These are phyloP conservation scores for Anguilla japonica DNA, from an alignment of 2,113 vertebrate species.

Conservation along the genomic window DNA sequence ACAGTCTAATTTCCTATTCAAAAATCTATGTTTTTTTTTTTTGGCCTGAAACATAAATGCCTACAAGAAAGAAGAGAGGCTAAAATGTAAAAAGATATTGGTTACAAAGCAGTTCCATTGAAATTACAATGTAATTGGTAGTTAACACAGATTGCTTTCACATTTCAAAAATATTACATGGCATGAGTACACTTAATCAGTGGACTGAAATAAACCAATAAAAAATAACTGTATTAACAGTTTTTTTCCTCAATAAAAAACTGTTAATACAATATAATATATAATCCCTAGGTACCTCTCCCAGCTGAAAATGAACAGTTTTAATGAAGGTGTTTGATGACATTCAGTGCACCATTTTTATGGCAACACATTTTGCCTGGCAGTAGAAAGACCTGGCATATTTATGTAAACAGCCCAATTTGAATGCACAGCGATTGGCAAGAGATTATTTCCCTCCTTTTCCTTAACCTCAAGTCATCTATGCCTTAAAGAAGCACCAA, in stretches of 20 bases:
- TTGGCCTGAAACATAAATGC: no score
- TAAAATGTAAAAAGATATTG: no score
- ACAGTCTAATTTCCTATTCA: no score
- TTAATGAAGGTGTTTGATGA: slow-evolving; percentile 16
- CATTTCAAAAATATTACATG: background rate
- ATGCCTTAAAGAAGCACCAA: slow-evolving; percentile 34
- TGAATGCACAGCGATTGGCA: background rate
- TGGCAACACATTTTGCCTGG: background rate
- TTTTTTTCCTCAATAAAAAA: no score
- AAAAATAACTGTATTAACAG: background rate
- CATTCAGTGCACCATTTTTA: background rate
- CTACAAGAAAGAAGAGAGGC: no score
- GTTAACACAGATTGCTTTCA: background rate
- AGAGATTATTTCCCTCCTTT: slow-evolving; percentile 2
- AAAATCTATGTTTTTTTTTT: no score
- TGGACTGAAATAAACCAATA: no score
- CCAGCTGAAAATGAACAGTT: slow-evolving; percentile 13
- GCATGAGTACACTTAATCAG: no score
- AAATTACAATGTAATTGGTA: no score
- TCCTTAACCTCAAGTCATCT: slow-evolving; percentile 28
- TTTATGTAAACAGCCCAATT: background rate
- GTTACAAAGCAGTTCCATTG: no score
- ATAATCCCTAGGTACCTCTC: slow-evolving; percentile 15
- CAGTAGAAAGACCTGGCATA: background rate
- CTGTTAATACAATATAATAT: no score